Percentiles rank a stretch among this genome's conserved stretches.
These are phyloP conservation scores for Galerucella calmariensis DNA, from an alignment of 2,888 invertebrate genomes.

Conservation along the genomic window DNA sequence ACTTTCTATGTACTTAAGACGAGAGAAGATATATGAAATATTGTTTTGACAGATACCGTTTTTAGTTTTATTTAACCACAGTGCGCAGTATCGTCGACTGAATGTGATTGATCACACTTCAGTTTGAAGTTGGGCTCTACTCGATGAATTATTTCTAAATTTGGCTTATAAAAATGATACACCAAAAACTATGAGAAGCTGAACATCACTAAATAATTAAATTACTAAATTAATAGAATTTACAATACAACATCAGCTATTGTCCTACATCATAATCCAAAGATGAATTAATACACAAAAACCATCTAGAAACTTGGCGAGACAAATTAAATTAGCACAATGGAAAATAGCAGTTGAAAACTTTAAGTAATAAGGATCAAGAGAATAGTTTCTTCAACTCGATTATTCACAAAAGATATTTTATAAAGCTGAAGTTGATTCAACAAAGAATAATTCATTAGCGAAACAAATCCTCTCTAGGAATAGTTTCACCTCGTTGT, in stretches of 20 bases:
- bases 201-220: too few relatives aligned
- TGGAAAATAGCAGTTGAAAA: not conserved
- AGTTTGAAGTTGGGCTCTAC: too few relatives aligned
- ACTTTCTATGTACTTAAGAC: constrained; percentile 19
- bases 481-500: not conserved
- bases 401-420: not conserved
- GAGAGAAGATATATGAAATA: constrained; percentile 19
- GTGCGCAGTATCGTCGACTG: not conserved
- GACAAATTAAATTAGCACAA: not conserved
- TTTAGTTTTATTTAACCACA: not conserved
- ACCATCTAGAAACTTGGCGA: too few relatives aligned
- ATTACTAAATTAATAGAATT: too few relatives aligned
- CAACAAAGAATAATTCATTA: constrained; percentile 1
- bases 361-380: not conserved
- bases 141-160: too few relatives aligned
- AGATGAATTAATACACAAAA: too few relatives aligned
- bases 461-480: not conserved
- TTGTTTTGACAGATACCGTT: not conserved
- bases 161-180: too few relatives aligned
- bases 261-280: too few relatives aligned
- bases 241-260: too few relatives aligned
- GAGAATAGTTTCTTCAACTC: constrained; percentile 1
- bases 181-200: too few relatives aligned
- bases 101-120: constrained; percentile 9
- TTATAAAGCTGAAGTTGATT: not conserved